phyloP scores from a whole-genome alignment of 2,888 invertebrate species.

The Athetis lepigone region DNA sequence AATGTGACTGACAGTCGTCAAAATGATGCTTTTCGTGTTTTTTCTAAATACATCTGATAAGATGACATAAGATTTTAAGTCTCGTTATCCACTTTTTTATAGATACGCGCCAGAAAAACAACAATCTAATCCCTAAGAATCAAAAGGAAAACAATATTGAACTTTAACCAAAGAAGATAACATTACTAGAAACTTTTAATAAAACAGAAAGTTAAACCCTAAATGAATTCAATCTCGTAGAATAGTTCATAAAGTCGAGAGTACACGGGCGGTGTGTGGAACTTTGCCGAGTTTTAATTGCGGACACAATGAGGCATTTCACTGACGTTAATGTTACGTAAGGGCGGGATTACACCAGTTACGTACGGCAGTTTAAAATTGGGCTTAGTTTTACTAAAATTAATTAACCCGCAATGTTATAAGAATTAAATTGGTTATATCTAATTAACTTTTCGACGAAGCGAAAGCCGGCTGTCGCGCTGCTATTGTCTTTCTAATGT shows the following conservation, averaged over 20 bases:
- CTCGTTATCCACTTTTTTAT: no score
- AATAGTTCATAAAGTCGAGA: constrained; percentile 57
- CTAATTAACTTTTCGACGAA: no score
- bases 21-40: no score
- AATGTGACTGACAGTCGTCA: no score
- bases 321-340: constrained; percentile 49
- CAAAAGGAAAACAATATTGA: no score
- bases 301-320: constrained; percentile 50
- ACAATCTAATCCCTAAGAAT: no score
- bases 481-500: no score
- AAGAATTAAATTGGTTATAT: not conserved
- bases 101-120: no score
- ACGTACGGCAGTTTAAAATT: constrained; percentile 8
- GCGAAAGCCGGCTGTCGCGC: no score
- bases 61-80: no score
- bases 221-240: constrained; percentile 50
- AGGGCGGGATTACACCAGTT: constrained; percentile 47
- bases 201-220: constrained; percentile 17
- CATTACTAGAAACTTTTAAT: constrained; percentile 35
- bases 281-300: constrained; percentile 57
- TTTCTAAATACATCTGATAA: no score
- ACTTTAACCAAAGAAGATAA: not conserved
- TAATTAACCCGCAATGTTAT: not conserved
- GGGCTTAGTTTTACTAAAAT: not conserved
- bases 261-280: constrained; percentile 41